A percentile compares a stretch with the other conserved stretches of the same genome.
These are phyloP conservation scores for Proteles cristata DNA, from an alignment of 2,113 vertebrate genomes.

Conservation along the genomic window DNA sequence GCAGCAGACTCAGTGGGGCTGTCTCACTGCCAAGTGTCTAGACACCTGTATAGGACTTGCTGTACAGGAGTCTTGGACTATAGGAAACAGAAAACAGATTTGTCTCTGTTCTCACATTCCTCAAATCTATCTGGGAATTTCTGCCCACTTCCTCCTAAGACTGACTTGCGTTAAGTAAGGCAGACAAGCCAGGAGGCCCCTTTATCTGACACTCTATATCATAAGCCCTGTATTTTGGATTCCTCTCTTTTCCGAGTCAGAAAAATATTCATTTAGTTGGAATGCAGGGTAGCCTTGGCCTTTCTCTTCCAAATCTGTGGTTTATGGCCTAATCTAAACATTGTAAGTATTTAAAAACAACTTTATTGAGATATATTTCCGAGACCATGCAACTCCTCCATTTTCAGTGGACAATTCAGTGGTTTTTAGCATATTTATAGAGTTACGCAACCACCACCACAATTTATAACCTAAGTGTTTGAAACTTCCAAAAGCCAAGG, in stretches of 20 bases:
- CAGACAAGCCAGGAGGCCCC: not conserved
- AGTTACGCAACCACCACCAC: not conserved
- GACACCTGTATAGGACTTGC: not conserved
- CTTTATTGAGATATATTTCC: not conserved
- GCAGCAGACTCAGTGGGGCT: not conserved
- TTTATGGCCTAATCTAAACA: not conserved
- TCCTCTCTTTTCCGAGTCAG: not conserved
- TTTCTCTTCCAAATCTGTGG: not conserved
- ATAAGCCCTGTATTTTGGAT: not conserved
- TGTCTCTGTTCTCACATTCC: not conserved
- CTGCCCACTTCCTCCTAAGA: not conserved
- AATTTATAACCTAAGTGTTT: not conserved
- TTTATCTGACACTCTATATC: not conserved
- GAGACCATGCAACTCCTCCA: not conserved
- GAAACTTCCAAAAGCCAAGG: not conserved
- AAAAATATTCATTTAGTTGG: not conserved
- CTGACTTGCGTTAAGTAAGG: not conserved
- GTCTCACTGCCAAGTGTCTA: not conserved
- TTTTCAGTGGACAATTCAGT: not conserved
- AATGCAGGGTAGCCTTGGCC: not conserved
- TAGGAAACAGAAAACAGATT: not conserved
- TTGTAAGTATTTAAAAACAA: not conserved
- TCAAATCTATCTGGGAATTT: not conserved
- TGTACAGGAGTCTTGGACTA: not conserved
- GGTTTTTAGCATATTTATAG: not conserved